Percentiles rank a stretch among this genome's conserved stretches.
Conservation (phyloP, 1,140 invertebrate genomes). For the Melitaea cinxia region DNA sequence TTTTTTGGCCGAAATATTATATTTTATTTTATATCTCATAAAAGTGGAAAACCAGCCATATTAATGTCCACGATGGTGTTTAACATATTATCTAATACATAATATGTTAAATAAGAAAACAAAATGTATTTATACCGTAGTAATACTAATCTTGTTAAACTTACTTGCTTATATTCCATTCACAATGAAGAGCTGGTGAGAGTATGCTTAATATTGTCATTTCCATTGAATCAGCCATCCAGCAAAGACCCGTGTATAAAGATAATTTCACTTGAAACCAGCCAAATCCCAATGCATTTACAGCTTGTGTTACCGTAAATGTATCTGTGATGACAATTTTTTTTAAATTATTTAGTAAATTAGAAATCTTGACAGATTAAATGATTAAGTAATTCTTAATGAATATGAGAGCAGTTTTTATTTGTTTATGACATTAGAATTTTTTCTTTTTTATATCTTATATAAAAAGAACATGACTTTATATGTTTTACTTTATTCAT, state of each 20-base stretch:
- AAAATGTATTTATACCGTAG: background rate
- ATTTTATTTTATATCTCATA: no score
- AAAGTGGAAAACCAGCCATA: no score
- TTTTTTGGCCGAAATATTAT: no score
- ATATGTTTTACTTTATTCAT: no score
- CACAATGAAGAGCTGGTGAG: slow-evolving; percentile 95
- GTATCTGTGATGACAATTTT: slow-evolving; percentile 85
- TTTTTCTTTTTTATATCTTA: no score
- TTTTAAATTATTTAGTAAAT: background rate
- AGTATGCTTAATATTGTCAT: slow-evolving; percentile 98
- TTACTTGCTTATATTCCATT: slow-evolving; percentile 95
- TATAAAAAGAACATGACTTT: no score
- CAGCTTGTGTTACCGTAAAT: slow-evolving; percentile 97
- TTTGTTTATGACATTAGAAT: background rate
- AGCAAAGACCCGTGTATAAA: slow-evolving; percentile 92
- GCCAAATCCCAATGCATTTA: slow-evolving; percentile 97
- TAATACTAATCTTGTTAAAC: slow-evolving; percentile 15
- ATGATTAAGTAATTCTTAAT: background rate
- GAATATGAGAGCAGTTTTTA: slow-evolving; percentile 2
- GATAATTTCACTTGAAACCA: slow-evolving; percentile 97
- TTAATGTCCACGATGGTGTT: no score
- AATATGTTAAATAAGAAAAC: no score
- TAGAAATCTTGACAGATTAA: background rate
- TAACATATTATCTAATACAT: no score
- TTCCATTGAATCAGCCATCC: slow-evolving; percentile 99